Conservation (phyloP, 2,888 invertebrate genomes). For the Danaus chrysippus region DNA sequence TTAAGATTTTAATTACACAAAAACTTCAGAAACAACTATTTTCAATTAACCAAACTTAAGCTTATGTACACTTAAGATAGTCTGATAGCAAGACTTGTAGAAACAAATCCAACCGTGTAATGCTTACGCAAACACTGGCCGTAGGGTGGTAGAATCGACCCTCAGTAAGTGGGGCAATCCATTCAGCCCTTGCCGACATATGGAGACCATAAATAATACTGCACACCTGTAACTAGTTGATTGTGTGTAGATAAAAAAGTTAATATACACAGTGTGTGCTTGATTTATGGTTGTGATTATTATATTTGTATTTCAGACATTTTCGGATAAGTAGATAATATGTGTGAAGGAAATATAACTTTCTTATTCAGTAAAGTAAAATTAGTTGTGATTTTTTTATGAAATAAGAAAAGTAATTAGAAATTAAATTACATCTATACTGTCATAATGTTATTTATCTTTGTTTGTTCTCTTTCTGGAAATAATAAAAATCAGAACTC, state of each 20-base stretch:
- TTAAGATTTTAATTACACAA: background rate
- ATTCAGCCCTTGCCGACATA: slow-evolving; percentile 63
- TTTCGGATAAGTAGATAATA: background rate
- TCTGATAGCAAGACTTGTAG: slow-evolving; percentile 14
- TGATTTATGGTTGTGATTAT: slow-evolving; percentile 47
- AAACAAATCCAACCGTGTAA: slow-evolving; percentile 33
- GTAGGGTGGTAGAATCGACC: slow-evolving; percentile 55
- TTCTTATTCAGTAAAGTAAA: background rate
- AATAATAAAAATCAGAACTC: background rate
- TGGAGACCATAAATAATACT: slow-evolving; percentile 62
- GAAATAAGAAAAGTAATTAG: background rate
- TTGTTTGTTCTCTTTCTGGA: too few relatives aligned
- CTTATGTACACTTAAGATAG: background rate
- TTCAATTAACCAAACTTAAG: slow-evolving; percentile 6
- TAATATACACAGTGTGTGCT: slow-evolving; percentile 49
- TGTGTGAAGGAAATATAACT: background rate
- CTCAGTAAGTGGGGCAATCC: slow-evolving; percentile 63
- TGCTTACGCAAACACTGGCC: slow-evolving; percentile 35
- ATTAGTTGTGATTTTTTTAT: background rate
- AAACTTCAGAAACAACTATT: background rate
- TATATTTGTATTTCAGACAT: slow-evolving; percentile 1
- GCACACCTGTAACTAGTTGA: slow-evolving; percentile 69
- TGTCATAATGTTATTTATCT: too few relatives aligned
- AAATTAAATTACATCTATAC: background rate
- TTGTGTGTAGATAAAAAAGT: slow-evolving; percentile 67